phyloP scores from a whole-genome alignment of 1,140 invertebrate genomes.

The Pogonomyrmex barbatus region DNA sequence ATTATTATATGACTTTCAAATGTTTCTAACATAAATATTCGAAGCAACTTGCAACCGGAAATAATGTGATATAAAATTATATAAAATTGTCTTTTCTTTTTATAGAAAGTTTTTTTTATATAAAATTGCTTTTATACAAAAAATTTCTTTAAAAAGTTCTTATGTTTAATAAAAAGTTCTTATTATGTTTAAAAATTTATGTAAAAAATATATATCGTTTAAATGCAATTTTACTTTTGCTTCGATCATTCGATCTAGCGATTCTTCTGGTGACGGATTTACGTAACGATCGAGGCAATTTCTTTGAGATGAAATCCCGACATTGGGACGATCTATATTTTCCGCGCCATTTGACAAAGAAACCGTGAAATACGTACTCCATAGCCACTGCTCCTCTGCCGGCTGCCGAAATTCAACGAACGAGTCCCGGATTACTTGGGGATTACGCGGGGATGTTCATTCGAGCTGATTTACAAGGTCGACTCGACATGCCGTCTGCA shows the following conservation, averaged over 20 bases:
- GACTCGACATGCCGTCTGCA: slow-evolving; percentile 70
- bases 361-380: slow-evolving; percentile 74
- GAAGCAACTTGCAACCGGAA: background rate
- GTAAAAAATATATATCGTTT: background rate
- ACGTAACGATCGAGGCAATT: slow-evolving; percentile 36
- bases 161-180: no score
- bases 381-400: slow-evolving; percentile 59
- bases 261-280: slow-evolving; percentile 1
- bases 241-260: background rate
- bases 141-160: no score
- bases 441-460: slow-evolving; percentile 84
- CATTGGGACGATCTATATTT: slow-evolving; percentile 36
- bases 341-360: slow-evolving; percentile 70
- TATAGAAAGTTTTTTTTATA: no score
- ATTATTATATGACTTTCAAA: background rate
- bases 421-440: slow-evolving; percentile 81
- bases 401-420: slow-evolving; percentile 76
- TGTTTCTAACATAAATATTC: background rate
- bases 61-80: no score
- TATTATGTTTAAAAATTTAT: background rate
- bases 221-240: background rate
- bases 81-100: no score
- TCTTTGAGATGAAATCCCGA: slow-evolving; percentile 47
- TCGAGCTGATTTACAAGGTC: slow-evolving; percentile 84
- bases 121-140: no score